Evolutionary conservation across 2,888 invertebrate species (phyloP), one percentile per base, ranked within the genome.

Genomic region (Torymus auratus): DNA sequence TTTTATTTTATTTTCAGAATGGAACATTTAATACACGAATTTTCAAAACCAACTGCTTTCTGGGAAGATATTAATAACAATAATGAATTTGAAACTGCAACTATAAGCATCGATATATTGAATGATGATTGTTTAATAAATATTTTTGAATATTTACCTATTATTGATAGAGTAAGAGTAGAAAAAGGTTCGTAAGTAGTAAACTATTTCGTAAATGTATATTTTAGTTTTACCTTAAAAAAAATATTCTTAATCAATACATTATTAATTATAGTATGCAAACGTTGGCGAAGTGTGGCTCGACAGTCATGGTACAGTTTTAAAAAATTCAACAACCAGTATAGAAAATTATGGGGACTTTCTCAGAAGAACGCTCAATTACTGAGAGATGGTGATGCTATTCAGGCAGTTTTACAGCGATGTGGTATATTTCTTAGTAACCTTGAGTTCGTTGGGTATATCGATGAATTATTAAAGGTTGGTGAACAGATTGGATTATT

Each of bases 81-180:
- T 14, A 17, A 28, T 41, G 14, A 17, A n/a, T 15, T 1, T 11
- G 60, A 60, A 67, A 28, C 12, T 28, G 2, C 28, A 28, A 28
- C 28, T 50, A 20, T 10, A 20, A 52, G 17, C 14, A 75, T 82
- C 3, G 11, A 76, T 50, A n/a, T 50, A 52, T 58, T 82, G 17
- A 75, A 74, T 41, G 58, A 68, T 41, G 82, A 82, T 17, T 82
- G 82, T 17, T 64, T 82, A 12, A 64, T 55, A 23, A 13, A 52
- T 53, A 68, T 82, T 58, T 74, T 82, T 2, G 71, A 76, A 50
- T 68, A 68, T 55, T 50, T 82, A 11, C 60, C 78, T n/a, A 82
- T 82, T 41, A 68, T 72, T 4, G 82, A 82, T 10, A 72, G 68
- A 72, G 62, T 79, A 52, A 76, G 79, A n/a, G 10, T 71, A 60